phyloP scores from a whole-genome alignment of 2,113 vertebrate genomes.

The Trinectes maculatus region DNA sequence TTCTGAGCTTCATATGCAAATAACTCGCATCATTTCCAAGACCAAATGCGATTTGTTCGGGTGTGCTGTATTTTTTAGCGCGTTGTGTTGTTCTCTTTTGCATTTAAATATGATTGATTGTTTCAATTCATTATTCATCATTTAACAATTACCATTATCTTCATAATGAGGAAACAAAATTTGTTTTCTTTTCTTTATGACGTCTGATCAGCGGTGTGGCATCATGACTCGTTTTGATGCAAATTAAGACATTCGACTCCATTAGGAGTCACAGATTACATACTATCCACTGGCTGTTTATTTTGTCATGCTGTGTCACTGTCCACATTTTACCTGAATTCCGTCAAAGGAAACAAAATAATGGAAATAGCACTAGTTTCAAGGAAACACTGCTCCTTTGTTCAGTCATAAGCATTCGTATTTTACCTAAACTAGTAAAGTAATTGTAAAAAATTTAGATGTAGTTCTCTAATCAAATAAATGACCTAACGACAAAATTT shows the following conservation, averaged over 20 bases:
- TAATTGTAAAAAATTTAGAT: no score
- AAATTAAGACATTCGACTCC: slow-evolving; percentile 18
- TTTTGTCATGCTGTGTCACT: no score
- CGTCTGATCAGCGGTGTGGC: slow-evolving; percentile 42
- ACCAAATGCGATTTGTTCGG: neutral
- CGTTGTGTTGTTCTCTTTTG: slow-evolving; percentile 67
- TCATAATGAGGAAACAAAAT: slow-evolving; percentile 51
- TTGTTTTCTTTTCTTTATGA: slow-evolving; percentile 37
- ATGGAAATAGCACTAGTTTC: no score
- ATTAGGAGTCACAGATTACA: neutral
- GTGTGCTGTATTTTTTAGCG: slow-evolving; percentile 58
- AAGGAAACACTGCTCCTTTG: no score
- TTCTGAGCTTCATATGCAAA: neutral
- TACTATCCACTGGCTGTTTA: neutral
- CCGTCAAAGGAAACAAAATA: no score
- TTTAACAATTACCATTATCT: slow-evolving; percentile 68
- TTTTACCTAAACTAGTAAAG: no score
- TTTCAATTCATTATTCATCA: slow-evolving; percentile 68
- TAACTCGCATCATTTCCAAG: neutral
- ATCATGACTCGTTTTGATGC: slow-evolving; percentile 17
- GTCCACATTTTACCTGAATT: no score
- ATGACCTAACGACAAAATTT: no score
- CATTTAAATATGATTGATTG: slow-evolving; percentile 72
- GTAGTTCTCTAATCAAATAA: no score
- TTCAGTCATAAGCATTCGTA: no score